Evolutionary conservation across 2,888 invertebrate species (phyloP).

Genomic region (Ophraella communa): DNA sequence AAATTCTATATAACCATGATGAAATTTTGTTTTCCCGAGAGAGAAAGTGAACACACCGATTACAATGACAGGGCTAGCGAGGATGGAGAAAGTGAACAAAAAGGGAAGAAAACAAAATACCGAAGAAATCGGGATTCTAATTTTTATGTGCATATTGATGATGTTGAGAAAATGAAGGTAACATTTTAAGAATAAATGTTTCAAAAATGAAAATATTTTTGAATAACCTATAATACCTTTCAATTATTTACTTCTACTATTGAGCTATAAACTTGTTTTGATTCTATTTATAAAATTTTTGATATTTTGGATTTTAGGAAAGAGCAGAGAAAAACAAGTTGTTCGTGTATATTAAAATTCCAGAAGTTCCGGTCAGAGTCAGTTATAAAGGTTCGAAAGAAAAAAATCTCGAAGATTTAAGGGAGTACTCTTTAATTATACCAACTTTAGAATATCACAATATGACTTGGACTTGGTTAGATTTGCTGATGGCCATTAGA

Average conservation of each 20-base stretch:
- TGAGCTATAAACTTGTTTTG: too few species aligned
- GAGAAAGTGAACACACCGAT: constrained; percentile 85
- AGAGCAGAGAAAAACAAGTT: constrained; percentile 98
- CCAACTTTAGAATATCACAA: constrained; percentile 99
- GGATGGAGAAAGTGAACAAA: constrained; percentile 61
- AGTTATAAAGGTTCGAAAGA: constrained; percentile 98
- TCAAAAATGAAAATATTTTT: not conserved
- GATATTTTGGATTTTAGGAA: constrained; percentile 68
- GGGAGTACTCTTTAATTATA: constrained; percentile 91
- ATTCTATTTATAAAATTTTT: not conserved
- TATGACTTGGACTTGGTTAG: constrained; percentile 99
- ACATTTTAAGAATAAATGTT: too few species aligned
- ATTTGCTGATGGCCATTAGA: constrained; percentile 93
- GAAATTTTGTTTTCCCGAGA: constrained; percentile 96
- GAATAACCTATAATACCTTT: constrained; percentile 4
- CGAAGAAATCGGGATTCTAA: constrained; percentile 79
- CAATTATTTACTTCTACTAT: too few species aligned
- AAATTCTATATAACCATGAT: constrained; percentile 97
- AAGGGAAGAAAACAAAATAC: constrained; percentile 59
- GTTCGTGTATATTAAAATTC: constrained; percentile 98
- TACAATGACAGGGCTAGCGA: constrained; percentile 64
- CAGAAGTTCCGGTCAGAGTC: constrained; percentile 84
- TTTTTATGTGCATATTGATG: constrained; percentile 90
- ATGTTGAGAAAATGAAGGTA: constrained; percentile 97
- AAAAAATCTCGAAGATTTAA: constrained; percentile 95